Percentiles rank a stretch among this genome's conserved stretches.
Conservation (phyloP, 1,140 invertebrate genomes). For the Drosophila murphyi region DNA sequence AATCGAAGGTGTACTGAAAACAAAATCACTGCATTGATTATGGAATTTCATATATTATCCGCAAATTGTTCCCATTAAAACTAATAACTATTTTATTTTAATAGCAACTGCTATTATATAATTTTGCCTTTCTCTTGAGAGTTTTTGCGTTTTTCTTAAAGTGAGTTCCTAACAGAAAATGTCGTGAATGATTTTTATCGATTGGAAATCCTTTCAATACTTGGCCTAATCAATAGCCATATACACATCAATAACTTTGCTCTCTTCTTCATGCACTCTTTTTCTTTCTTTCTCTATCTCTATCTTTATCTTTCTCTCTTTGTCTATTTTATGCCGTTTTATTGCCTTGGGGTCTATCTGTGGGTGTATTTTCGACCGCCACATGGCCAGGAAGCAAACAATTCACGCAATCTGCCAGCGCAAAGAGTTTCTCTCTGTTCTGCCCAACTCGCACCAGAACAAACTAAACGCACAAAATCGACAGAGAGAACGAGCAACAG, state of each 20-base stretch:
- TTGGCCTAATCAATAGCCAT: conserved; percentile 40
- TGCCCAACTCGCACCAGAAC: conserved; percentile 4
- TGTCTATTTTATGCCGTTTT: conserved; percentile 2
- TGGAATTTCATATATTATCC: too few relatives aligned
- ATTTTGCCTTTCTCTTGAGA: too few relatives aligned
- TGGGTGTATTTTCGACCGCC: conserved; percentile 35
- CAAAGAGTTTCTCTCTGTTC: conserved; percentile 28
- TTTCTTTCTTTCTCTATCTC: neutral
- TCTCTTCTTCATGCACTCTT: conserved; percentile 9
- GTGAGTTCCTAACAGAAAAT: neutral
- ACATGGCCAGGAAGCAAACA: conserved; percentile 71
- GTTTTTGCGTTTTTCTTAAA: neutral
- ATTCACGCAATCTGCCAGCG: conserved; percentile 76
- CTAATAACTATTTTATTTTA: too few relatives aligned
- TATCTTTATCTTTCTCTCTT: conserved; percentile 1
- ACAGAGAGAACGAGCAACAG: conserved; percentile 16
- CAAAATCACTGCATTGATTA: too few relatives aligned
- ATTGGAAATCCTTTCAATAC: conserved; percentile 17
- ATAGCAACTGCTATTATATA: too few relatives aligned
- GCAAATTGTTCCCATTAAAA: too few relatives aligned
- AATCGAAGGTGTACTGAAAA: too few relatives aligned
- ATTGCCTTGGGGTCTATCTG: conserved; percentile 34
- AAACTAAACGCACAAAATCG: conserved; percentile 32
- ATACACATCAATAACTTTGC: conserved; percentile 29
- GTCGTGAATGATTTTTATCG: conserved; percentile 17